phyloP scores from a whole-genome alignment of 2,113 vertebrate species.

The Lasiurus cinereus region DNA sequence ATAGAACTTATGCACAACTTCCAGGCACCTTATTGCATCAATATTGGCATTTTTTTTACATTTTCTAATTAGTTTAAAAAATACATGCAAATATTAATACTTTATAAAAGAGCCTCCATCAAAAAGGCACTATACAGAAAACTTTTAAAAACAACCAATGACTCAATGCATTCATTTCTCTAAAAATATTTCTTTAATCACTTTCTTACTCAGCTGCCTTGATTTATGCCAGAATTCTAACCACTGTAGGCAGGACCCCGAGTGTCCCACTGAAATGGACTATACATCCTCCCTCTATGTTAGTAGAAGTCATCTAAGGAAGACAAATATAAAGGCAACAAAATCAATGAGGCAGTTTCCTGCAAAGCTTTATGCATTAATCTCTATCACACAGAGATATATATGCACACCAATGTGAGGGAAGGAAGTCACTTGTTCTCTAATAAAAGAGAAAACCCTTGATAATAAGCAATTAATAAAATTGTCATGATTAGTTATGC shows the following conservation, averaged over 20 bases:
- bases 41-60: conserved; percentile 42
- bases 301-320: conserved; percentile 92
- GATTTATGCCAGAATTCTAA: conserved; percentile 83
- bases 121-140: background rate
- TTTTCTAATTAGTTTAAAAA: conserved; percentile 75
- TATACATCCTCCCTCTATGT: conserved; percentile 85
- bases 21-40: background rate
- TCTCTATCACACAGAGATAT: conserved; percentile 89
- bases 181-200: conserved; percentile 27
- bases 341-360: conserved; percentile 91
- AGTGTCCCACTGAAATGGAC: conserved; percentile 87
- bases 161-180: conserved; percentile 55
- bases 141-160: background rate
- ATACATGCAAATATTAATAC: conserved; percentile 15
- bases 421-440: conserved; percentile 90
- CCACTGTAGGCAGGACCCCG: conserved; percentile 79
- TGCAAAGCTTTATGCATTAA: conserved; percentile 89
- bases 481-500: conserved; percentile 90
- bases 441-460: conserved; percentile 90
- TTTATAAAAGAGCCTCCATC: background rate
- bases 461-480: conserved; percentile 91
- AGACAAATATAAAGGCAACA: conserved; percentile 90
- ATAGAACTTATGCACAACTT: conserved; percentile 56
- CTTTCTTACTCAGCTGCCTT: conserved; percentile 2
- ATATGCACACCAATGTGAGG: conserved; percentile 82